phyloP scores from a whole-genome alignment of 2,888 invertebrate genomes.

The Philereme vetulata region DNA sequence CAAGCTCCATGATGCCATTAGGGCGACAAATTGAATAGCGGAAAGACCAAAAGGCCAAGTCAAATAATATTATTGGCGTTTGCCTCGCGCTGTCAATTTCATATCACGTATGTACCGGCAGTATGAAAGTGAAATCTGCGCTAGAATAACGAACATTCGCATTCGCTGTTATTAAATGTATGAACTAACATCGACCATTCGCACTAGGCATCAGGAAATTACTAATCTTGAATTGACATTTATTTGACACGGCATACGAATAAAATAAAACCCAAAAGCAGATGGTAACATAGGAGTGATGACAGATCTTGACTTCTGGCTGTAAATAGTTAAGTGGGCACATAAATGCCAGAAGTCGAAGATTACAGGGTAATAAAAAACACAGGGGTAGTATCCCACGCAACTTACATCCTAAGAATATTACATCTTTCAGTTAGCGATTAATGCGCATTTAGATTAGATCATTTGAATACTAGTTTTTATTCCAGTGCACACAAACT shows the following conservation, averaged over 20 bases:
- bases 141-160: slow-evolving; percentile 59
- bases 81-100: slow-evolving; percentile 35
- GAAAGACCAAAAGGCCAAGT: slow-evolving; percentile 30
- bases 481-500: no score
- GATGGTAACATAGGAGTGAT: no score
- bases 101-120: slow-evolving; percentile 27
- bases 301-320: no score
- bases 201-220: slow-evolving; percentile 55
- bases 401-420: no score
- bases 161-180: slow-evolving; percentile 56
- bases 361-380: no score
- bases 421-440: no score
- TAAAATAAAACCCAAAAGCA: no score
- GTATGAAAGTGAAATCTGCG: slow-evolving; percentile 19
- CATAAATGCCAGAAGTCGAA: no score
- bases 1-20: slow-evolving; percentile 39
- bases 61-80: slow-evolving; percentile 37
- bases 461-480: no score
- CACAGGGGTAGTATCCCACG: no score
- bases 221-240: slow-evolving; percentile 42
- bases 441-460: no score
- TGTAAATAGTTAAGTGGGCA: no score
- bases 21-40: slow-evolving; percentile 39
- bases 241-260: neutral
- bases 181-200: slow-evolving; percentile 63